Percentiles rank a stretch among this genome's conserved stretches.
Evolutionary conservation across 2,888 invertebrate genomes (phyloP).

Genomic region (Drosophila nr. perissopoda): DNA sequence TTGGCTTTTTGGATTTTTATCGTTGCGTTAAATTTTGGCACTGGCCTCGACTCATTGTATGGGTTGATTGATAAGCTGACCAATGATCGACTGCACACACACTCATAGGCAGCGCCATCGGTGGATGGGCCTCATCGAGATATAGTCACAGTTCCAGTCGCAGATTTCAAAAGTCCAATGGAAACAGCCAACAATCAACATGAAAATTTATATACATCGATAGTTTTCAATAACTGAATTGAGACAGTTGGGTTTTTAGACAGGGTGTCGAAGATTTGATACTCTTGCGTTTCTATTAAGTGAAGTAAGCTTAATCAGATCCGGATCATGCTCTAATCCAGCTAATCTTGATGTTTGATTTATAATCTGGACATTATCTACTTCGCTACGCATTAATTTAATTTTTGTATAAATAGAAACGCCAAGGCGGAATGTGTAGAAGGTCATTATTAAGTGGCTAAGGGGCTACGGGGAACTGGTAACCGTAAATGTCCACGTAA

Average conservation of each 20-base stretch:
- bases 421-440: conserved; percentile 26
- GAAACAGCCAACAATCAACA: conserved; percentile 12
- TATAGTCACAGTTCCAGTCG: conserved; percentile 20
- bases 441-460: conserved; percentile 31
- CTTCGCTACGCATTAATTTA: not conserved
- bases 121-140: conserved; percentile 38
- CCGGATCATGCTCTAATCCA: not conserved
- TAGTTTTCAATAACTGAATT: not conserved
- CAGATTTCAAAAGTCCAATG: conserved; percentile 37
- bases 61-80: conserved; percentile 20
- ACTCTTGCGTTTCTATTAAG: not conserved
- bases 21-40: conserved; percentile 14
- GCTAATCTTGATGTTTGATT: not conserved
- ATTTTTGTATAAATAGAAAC: conserved; percentile 25
- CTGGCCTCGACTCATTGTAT: not conserved
- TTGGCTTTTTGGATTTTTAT: conserved; percentile 14
- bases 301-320: not conserved
- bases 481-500: not conserved
- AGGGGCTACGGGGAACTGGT: not conserved
- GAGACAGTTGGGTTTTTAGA: too few relatives aligned
- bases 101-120: conserved; percentile 4
- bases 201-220: not conserved
- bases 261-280: not conserved
- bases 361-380: not conserved
- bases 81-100: conserved; percentile 36